These are phyloP conservation scores for Forbesichthys agassizii DNA, from an alignment of 2,113 vertebrate genomes.

Conservation along the genomic window DNA sequence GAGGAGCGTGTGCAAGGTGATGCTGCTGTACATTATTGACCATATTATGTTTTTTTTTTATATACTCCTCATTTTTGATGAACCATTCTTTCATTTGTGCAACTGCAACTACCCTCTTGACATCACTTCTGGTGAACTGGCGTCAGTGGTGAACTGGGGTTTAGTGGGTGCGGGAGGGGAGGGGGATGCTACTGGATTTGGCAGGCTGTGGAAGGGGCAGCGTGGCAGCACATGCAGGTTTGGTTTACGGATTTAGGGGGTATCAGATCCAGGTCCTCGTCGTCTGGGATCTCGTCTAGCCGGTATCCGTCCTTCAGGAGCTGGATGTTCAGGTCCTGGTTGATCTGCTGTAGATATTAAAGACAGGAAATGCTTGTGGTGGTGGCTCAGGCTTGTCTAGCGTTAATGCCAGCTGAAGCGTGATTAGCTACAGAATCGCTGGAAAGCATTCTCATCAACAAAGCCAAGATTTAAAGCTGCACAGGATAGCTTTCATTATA, in stretches of 20 bases:
- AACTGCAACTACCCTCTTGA: slow-evolving; percentile 30
- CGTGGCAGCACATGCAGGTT: slow-evolving; percentile 99
- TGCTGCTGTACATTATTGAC: slow-evolving; percentile 69
- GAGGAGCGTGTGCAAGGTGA: slow-evolving; percentile 83
- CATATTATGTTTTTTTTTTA: slow-evolving; percentile 57
- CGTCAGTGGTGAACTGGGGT: slow-evolving; percentile 10
- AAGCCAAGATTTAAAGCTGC: no score
- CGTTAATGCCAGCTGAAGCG: neutral
- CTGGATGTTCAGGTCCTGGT: slow-evolving; percentile 99
- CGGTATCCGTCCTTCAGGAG: slow-evolving; percentile 98
- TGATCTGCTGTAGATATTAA: slow-evolving; percentile 88
- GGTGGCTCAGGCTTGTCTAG: neutral
- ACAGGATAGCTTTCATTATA: no score
- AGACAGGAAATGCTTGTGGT: slow-evolving; percentile 9
- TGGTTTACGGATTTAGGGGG: slow-evolving; percentile 96
- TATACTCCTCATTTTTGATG: slow-evolving; percentile 46
- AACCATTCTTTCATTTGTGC: slow-evolving; percentile 26
- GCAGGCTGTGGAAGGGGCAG: slow-evolving; percentile 93
- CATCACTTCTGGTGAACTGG: neutral
- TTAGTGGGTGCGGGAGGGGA: slow-evolving; percentile 38
- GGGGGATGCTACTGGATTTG: slow-evolving; percentile 89
- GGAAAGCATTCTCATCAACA: no score
- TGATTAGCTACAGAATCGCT: neutral
- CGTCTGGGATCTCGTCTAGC: slow-evolving; percentile 96
- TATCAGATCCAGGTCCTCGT: slow-evolving; percentile 97